Percentiles rank a stretch among this genome's conserved stretches.
These are phyloP conservation scores for Mustela nigripes DNA, from an alignment of 2,113 vertebrate species.

Conservation along the genomic window DNA sequence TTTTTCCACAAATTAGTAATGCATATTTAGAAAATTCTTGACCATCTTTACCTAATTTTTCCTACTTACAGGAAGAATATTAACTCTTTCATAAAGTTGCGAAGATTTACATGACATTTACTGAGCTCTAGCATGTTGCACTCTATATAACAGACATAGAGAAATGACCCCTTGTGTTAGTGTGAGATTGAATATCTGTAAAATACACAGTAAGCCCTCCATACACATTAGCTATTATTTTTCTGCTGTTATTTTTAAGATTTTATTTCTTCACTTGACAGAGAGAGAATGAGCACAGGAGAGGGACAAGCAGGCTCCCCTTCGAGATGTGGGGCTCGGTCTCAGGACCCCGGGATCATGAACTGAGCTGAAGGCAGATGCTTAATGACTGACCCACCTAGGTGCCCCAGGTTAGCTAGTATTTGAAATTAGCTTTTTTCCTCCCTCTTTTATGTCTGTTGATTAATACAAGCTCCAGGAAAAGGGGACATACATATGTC, in stretches of 20 bases:
- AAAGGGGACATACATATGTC: neutral
- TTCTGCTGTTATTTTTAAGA: neutral
- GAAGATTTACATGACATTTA: neutral
- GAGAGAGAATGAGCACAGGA: neutral
- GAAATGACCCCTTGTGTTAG: neutral
- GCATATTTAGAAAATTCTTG: neutral
- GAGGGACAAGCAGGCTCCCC: neutral
- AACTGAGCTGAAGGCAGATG: neutral
- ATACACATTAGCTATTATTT: neutral
- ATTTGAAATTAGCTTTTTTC: neutral
- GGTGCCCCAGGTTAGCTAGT: neutral
- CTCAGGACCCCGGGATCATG: neutral
- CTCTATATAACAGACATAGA: neutral
- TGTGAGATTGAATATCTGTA: neutral
- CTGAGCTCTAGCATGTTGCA: neutral
- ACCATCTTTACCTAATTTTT: neutral
- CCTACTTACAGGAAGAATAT: neutral
- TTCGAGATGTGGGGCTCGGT: neutral
- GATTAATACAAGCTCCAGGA: neutral
- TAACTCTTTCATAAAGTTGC: neutral
- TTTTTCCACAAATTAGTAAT: neutral
- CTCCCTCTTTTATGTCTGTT: neutral
- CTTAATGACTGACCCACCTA: neutral
- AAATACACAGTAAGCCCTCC: neutral
- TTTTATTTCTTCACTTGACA: neutral